Evolutionary conservation across 2,797 vertebrate species (phyloP).

Genomic region (Tinamus major): DNA sequence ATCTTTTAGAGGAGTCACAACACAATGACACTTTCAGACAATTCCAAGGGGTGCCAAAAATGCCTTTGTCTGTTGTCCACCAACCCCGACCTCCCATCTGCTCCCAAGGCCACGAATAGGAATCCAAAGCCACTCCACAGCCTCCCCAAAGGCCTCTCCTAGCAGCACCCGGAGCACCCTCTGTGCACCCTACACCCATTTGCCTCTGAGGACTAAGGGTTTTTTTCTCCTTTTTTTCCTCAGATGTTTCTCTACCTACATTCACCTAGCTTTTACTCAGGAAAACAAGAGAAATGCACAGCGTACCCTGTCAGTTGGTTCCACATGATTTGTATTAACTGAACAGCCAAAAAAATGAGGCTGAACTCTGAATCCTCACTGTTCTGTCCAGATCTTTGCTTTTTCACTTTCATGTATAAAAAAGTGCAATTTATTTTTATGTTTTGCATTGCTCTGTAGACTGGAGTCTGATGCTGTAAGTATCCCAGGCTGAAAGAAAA

Average conservation of each 20-base stretch:
- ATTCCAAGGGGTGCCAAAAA: background rate
- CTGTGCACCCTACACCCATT: background rate
- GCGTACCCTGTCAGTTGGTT: background rate
- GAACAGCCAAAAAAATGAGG: background rate
- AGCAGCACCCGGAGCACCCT: background rate
- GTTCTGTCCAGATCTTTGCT: no score
- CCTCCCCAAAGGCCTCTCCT: background rate
- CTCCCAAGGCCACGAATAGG: background rate
- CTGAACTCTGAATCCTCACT: background rate
- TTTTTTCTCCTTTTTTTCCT: background rate
- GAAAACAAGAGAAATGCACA: background rate
- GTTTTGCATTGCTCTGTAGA: background rate
- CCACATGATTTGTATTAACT: background rate
- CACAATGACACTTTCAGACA: background rate
- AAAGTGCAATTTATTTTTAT: background rate
- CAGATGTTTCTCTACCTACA: background rate
- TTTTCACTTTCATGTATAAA: background rate
- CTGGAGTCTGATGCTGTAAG: background rate
- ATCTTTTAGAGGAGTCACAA: background rate
- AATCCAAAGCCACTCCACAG: background rate
- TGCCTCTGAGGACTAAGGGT: background rate
- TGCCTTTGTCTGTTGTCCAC: rapidly evolving
- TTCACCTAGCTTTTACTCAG: background rate
- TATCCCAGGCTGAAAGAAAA: background rate
- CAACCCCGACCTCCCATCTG: background rate